Conservation (phyloP, 2,113 vertebrate species). For the Mormoops blainvillei region DNA sequence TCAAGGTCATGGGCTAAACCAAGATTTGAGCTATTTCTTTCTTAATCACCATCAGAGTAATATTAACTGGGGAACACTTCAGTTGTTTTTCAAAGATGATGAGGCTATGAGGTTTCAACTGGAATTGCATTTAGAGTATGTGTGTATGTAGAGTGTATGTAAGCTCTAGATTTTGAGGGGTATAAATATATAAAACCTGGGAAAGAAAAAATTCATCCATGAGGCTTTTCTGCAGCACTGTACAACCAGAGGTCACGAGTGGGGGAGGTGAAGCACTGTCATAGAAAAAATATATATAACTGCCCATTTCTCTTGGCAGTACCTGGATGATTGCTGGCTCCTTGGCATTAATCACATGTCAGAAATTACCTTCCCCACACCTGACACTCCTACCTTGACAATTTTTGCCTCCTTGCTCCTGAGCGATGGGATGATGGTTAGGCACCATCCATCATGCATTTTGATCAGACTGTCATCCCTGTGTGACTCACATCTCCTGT, state of each 20-base stretch:
- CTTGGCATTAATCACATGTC: conserved; percentile 68
- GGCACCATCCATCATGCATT: conserved; percentile 55
- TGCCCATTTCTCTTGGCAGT: conserved; percentile 51
- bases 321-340: conserved; percentile 39
- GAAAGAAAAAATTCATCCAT: not conserved
- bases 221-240: not conserved
- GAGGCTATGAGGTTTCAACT: not conserved
- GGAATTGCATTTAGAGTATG: not conserved
- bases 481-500: conserved; percentile 41
- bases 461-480: conserved; percentile 62
- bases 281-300: conserved; percentile 24
- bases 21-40: not conserved
- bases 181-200: not conserved
- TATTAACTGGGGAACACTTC: not conserved
- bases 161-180: not conserved
- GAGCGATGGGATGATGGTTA: conserved; percentile 56
- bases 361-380: conserved; percentile 55
- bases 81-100: not conserved
- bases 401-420: conserved; percentile 52
- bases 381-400: conserved; percentile 58
- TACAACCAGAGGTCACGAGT: conserved; percentile 7
- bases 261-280: not conserved
- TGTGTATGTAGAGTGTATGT: not conserved
- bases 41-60: not conserved
- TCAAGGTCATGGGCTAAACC: not conserved